Evolutionary conservation across 37 sponge, comb jelly and placozoan genomes (phyloP), one percentile per base, ranked within the genome.

Genomic region (Theonella swinhoei): DNA sequence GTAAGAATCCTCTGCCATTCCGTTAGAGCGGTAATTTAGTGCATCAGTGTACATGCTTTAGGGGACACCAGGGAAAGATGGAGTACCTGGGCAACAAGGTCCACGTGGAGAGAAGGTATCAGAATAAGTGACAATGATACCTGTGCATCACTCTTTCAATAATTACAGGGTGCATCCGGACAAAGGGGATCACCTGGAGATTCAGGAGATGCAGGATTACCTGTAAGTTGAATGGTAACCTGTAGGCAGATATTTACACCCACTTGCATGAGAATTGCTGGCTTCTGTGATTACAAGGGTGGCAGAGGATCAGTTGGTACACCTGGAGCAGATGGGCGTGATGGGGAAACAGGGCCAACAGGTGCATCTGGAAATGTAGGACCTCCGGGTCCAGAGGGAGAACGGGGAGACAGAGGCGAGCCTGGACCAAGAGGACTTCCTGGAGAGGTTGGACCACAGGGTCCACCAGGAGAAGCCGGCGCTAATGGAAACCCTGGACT

Each of bases 41-140:
- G 2, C 5, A 29, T 34, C 22, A 70, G n/a, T n/a, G n/a, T n/a
- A n/a, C n/a, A n/a, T n/a, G n/a, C n/a, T n/a, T 3, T 47, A 91
- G 91, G 92, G 92, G 9, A 28, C 28, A 22, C 80, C 86, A 65
- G 93, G 93, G 24, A 81, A 62, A 81, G 79, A 84, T 39, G 89
- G 93, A 64, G 71, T 64, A 1, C 85, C 85, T 68, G 92, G 92
- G 23, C 76, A 80, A 9, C 40, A 80, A 59, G 92, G 92, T 2
- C 34, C 77, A 0, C 67, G 89, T 62, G 89, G 89, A 78, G 79
- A 83, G 40, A 83, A 83, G 68, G 76, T 75, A 64, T 4, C 40
- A 90, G 91, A 2, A 25, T 61, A 1, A 19, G 36, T 19, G 58
- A 14, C 37, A n/a, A n/a, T n/a, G n/a, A n/a, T n/a, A n/a, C n/a